A percentile compares a stretch with the other conserved stretches of the same genome.
phyloP scores from a whole-genome alignment of 2,888 invertebrate genomes.

The Eupelmus urozonus region DNA sequence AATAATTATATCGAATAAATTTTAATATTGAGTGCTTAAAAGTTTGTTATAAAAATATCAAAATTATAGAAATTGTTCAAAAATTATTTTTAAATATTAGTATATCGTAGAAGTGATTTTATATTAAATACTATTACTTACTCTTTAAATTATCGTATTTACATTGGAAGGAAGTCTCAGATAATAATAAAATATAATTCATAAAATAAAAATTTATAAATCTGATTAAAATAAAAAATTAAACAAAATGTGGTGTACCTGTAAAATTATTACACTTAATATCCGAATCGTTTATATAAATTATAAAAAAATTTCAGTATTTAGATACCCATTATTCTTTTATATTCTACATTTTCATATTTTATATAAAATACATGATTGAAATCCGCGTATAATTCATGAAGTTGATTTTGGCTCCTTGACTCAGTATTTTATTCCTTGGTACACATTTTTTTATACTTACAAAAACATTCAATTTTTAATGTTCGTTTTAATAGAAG shows the following conservation, averaged over 20 bases:
- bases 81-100: too few relatives aligned
- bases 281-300: too few relatives aligned
- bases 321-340: conserved; percentile 67
- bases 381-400: conserved; percentile 70
- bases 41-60: too few relatives aligned
- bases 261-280: too few relatives aligned
- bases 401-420: conserved; percentile 67
- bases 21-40: too few relatives aligned
- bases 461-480: conserved; percentile 68
- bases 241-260: too few relatives aligned
- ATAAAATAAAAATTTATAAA: not conserved
- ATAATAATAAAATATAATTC: not conserved
- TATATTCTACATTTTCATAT: conserved; percentile 64
- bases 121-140: too few relatives aligned
- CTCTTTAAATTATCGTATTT: too few relatives aligned
- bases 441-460: conserved; percentile 55
- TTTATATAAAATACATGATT: conserved; percentile 76
- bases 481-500: conserved; percentile 62
- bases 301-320: conserved; percentile 63
- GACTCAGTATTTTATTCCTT: conserved; percentile 63
- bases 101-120: too few relatives aligned
- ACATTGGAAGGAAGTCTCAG: too few relatives aligned
- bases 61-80: too few relatives aligned
- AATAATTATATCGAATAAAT: too few relatives aligned
- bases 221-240: conserved; percentile 6